Evolutionary conservation across 1,140 invertebrate genomes (phyloP).

Genomic region (Stegodyphus mimosarum): DNA sequence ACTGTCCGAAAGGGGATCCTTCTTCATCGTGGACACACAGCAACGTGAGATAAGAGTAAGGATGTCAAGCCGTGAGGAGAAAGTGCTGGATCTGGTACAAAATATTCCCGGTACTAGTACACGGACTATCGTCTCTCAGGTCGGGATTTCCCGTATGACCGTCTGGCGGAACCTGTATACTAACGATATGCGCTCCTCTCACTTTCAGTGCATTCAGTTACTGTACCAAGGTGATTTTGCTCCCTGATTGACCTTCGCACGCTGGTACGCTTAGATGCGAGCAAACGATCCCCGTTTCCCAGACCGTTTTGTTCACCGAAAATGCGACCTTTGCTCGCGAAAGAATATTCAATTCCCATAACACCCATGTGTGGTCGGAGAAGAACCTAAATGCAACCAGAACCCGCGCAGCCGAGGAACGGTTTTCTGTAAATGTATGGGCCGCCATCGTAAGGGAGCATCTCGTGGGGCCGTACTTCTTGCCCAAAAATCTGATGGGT

Average conservation of each 20-base stretch:
- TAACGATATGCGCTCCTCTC: background rate
- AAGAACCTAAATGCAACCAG: background rate
- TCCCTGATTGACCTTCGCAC: background rate
- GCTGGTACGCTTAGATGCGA: background rate
- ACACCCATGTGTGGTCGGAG: background rate
- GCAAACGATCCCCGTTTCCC: background rate
- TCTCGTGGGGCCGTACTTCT: conserved; percentile 17
- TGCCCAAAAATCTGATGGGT: background rate
- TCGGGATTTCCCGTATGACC: conserved; percentile 12
- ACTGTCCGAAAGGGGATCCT: background rate
- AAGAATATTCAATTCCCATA: background rate
- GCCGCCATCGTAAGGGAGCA: conserved; percentile 2
- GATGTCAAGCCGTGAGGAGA: background rate
- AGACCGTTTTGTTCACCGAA: background rate
- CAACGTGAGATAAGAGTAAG: conserved; percentile 5
- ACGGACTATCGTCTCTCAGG: background rate
- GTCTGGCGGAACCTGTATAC: background rate
- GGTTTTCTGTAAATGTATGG: conserved; percentile 25
- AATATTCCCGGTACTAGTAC: background rate
- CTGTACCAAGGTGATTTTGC: background rate
- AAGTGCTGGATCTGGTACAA: background rate
- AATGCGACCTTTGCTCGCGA: background rate
- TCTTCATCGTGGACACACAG: background rate
- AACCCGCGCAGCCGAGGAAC: conserved; percentile 13
- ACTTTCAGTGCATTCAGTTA: background rate